Percentiles rank a stretch among this genome's conserved stretches.
phyloP scores from a whole-genome alignment of 2,113 vertebrate species.

The Bos javanicus region DNA sequence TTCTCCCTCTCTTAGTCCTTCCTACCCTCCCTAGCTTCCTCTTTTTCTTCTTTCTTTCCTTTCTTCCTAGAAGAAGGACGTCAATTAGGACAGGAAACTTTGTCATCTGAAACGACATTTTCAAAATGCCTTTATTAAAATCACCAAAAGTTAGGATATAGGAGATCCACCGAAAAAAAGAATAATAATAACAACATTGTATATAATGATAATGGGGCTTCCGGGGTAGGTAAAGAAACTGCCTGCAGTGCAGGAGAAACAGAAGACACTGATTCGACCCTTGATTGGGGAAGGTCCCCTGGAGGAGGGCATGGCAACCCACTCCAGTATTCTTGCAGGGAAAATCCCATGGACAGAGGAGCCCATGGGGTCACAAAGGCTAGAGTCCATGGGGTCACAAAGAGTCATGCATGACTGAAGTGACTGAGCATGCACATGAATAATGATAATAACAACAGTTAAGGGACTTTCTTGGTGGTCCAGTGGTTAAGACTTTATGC shows the following conservation, averaged over 20 bases:
- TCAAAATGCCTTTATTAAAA: conserved; percentile 9
- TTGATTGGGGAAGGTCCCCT: not conserved
- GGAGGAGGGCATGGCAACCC: not conserved
- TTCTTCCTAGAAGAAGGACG: not conserved
- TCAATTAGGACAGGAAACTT: not conserved
- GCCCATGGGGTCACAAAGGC: not conserved
- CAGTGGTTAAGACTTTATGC: not conserved
- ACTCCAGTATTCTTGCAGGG: not conserved
- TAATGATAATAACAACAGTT: not conserved
- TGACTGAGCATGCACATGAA: not conserved
- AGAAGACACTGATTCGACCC: accelerated
- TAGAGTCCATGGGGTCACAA: not conserved
- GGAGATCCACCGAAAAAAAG: not conserved
- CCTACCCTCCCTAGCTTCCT: not conserved
- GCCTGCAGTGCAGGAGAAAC: not conserved
- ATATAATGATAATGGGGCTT: not conserved
- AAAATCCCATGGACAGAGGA: not conserved
- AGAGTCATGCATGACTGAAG: not conserved
- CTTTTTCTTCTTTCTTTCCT: not conserved
- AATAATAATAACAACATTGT: not conserved
- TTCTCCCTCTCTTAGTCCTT: not conserved
- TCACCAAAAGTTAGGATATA: not conserved
- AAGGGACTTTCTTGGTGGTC: not conserved
- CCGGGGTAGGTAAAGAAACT: not conserved
- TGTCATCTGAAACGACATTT: not conserved